Conservation (phyloP, 2,797 vertebrate species). For the Gallirallus australis region DNA sequence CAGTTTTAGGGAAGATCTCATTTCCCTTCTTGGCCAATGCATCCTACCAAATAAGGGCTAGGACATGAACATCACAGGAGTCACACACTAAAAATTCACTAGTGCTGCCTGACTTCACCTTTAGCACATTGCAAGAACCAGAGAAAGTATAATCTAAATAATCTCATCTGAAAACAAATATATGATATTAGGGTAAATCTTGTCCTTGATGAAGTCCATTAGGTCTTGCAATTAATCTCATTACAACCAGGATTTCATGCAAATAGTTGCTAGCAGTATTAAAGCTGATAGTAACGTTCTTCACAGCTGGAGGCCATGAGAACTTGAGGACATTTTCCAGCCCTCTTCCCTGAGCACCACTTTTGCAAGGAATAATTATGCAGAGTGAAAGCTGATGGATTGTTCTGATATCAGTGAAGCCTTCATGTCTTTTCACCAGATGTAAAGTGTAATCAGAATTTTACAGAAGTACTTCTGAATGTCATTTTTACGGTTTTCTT, state of each 20-base stretch:
- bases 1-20: background rate
- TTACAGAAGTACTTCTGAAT: conserved; percentile 64
- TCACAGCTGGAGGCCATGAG: conserved; percentile 20
- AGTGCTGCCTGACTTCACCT: background rate
- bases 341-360: conserved; percentile 4
- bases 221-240: background rate
- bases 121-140: background rate
- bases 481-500: conserved; percentile 66
- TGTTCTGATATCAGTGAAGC: conserved; percentile 53
- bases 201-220: background rate
- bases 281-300: background rate
- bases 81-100: background rate
- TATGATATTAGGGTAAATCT: background rate
- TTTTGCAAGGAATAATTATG: conserved; percentile 50
- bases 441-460: conserved; percentile 67
- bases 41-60: background rate
- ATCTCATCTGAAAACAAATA: background rate
- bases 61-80: background rate
- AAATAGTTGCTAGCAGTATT: background rate
- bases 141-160: background rate
- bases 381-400: conserved; percentile 58
- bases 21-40: background rate
- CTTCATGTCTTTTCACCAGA: conserved; percentile 64
- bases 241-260: background rate
- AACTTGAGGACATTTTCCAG: conserved; percentile 40